These are phyloP conservation scores for Tringa solitaria DNA, from an alignment of 2,113 vertebrate species.

Conservation along the genomic window DNA sequence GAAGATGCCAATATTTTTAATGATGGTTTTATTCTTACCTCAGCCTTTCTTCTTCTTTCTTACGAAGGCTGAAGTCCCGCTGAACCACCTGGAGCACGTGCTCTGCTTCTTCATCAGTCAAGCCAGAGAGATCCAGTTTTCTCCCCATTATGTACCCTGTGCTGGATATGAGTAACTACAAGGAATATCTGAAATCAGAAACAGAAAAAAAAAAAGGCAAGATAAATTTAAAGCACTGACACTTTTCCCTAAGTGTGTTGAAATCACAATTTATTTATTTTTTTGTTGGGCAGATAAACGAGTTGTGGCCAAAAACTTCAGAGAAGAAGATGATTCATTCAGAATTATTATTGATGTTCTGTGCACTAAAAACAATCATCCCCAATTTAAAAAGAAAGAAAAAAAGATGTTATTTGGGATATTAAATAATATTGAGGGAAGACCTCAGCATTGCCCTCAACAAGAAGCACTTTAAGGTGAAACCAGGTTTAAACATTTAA, in stretches of 20 bases:
- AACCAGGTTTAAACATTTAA: not conserved
- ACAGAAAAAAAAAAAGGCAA: not conserved
- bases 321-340: not conserved
- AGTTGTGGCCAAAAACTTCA: not conserved
- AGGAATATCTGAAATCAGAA: conserved; percentile 56
- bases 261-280: too few relatives aligned
- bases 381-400: not conserved
- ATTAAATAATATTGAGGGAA: not conserved
- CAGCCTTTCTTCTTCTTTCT: conserved; percentile 92
- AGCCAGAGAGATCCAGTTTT: conserved; percentile 92
- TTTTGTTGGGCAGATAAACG: too few relatives aligned
- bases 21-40: conserved; percentile 75
- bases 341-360: not conserved
- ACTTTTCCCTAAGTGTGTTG: not conserved
- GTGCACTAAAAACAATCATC: not conserved
- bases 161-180: not conserved
- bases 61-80: conserved; percentile 92
- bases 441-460: not conserved
- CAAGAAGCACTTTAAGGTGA: not conserved
- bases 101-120: conserved; percentile 92
- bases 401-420: not conserved
- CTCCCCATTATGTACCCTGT: conserved; percentile 82
- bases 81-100: conserved; percentile 95
- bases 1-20: not conserved
- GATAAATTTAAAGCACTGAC: not conserved